Percentiles rank a stretch among this genome's conserved stretches.
These are phyloP conservation scores for Paramormyrops kingsleyae DNA, from an alignment of 2,113 vertebrate genomes.

Conservation along the genomic window DNA sequence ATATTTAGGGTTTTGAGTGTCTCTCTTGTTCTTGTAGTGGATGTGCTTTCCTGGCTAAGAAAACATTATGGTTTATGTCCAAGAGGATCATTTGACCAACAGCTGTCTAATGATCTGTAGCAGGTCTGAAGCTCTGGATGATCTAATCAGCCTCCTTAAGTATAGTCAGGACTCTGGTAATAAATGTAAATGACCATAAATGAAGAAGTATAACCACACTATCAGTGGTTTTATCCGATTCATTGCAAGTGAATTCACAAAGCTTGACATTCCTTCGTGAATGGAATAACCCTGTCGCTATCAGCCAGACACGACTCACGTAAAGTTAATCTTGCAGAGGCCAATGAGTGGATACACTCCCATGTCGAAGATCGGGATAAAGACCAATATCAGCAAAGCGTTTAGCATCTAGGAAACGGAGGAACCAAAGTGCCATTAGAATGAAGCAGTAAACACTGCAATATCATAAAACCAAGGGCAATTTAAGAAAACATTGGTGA, in stretches of 20 bases:
- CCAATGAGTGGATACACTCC: slow-evolving; percentile 78
- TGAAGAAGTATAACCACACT: neutral
- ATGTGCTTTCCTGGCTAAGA: neutral
- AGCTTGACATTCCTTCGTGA: neutral
- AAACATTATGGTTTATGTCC: neutral
- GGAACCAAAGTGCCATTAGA: neutral
- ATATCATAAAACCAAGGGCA: neutral
- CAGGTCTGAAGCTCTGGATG: neutral
- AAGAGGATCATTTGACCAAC: neutral
- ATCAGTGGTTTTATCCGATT: neutral
- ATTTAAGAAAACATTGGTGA: neutral
- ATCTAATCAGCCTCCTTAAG: neutral
- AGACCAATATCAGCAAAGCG: slow-evolving; percentile 85
- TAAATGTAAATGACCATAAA: neutral
- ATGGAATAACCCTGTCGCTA: neutral
- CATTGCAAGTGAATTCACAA: neutral
- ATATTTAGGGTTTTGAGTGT: neutral
- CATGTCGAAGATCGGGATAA: slow-evolving; percentile 89
- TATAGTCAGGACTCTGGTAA: neutral
- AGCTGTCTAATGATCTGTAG: neutral
- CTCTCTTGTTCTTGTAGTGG: neutral
- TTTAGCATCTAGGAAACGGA: slow-evolving; percentile 76
- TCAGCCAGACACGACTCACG: slow-evolving; percentile 68
- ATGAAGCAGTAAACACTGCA: slow-evolving; percentile 26
- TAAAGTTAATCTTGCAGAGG: slow-evolving; percentile 78